These are phyloP conservation scores for Chondrosia reniformis DNA, from an alignment of 37 sponge, comb jelly and placozoan species.

Conservation along the genomic window DNA sequence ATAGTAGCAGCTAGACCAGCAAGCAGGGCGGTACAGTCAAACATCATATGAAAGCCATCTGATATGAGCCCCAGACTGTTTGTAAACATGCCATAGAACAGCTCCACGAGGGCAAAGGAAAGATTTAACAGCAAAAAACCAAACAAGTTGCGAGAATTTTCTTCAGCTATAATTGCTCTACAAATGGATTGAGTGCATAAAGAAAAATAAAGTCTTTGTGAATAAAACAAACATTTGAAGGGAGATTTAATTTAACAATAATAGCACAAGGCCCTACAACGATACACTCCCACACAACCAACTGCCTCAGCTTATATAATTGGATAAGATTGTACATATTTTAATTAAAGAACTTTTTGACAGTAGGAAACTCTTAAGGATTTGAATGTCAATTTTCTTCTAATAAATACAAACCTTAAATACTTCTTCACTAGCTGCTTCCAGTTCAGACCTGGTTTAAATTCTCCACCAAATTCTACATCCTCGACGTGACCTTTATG, in stretches of 20 bases:
- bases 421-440: too few species aligned
- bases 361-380: too few species aligned
- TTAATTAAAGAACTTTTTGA: too few species aligned
- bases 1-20: constrained; percentile 84
- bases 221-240: too few species aligned
- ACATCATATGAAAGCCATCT: constrained; percentile 92
- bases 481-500: neutral
- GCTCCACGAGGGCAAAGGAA: constrained; percentile 90
- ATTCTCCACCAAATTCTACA: neutral
- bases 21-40: constrained; percentile 90
- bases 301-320: too few species aligned
- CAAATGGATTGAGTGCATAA: neutral
- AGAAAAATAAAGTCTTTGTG: too few species aligned
- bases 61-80: constrained; percentile 91
- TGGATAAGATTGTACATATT: too few species aligned
- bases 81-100: constrained; percentile 85
- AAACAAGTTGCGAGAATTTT: constrained; percentile 67
- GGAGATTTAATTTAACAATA: neutral
- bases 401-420: too few species aligned
- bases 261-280: neutral
- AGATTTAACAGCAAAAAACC: constrained; percentile 69
- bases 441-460: too few species aligned
- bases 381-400: too few species aligned
- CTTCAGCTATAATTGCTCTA: constrained; percentile 60
- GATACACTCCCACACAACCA: neutral